Percentiles rank a stretch among this genome's conserved stretches.
Conservation (phyloP, 2,113 vertebrate genomes). For the Sebastes schlegelii region DNA sequence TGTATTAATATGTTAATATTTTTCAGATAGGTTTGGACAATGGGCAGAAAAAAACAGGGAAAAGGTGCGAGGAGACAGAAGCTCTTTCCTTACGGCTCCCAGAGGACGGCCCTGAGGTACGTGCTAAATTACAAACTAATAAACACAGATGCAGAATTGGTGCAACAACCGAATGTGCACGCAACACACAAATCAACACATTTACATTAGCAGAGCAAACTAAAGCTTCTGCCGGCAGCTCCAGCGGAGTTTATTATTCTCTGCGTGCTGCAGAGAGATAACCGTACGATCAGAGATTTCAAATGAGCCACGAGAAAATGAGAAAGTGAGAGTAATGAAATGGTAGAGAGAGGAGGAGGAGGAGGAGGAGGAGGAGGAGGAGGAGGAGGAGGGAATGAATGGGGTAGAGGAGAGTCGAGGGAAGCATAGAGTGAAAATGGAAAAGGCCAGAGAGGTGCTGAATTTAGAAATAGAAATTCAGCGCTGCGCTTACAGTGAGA, state of each 20-base stretch:
- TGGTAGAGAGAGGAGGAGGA: constrained; percentile 6
- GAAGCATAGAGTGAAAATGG: constrained; percentile 28
- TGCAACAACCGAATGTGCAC: constrained; percentile 17
- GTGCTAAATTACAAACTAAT: constrained; percentile 47
- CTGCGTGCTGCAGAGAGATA: constrained; percentile 66
- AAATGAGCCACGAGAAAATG: constrained; percentile 60
- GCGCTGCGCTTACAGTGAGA: constrained; percentile 3
- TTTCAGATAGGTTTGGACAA: not conserved
- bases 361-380: not conserved
- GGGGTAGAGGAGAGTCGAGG: constrained; percentile 37
- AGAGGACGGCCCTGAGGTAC: constrained; percentile 16
- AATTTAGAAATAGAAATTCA: constrained; percentile 55
- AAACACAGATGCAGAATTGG: constrained; percentile 17
- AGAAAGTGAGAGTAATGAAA: constrained; percentile 46
- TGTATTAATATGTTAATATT: not conserved
- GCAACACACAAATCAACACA: constrained; percentile 26
- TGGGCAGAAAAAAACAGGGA: not conserved
- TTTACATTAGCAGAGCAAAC: constrained; percentile 46
- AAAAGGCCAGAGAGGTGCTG: constrained; percentile 45
- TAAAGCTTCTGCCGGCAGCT: constrained; percentile 30
- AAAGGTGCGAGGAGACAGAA: not conserved
- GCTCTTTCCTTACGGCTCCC: not conserved
- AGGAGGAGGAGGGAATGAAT: constrained; percentile 6
- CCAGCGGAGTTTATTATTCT: constrained; percentile 45
- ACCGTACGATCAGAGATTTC: constrained; percentile 58